These are phyloP conservation scores for Coelopa pilipes DNA, from an alignment of 2,888 invertebrate genomes.

Conservation along the genomic window DNA sequence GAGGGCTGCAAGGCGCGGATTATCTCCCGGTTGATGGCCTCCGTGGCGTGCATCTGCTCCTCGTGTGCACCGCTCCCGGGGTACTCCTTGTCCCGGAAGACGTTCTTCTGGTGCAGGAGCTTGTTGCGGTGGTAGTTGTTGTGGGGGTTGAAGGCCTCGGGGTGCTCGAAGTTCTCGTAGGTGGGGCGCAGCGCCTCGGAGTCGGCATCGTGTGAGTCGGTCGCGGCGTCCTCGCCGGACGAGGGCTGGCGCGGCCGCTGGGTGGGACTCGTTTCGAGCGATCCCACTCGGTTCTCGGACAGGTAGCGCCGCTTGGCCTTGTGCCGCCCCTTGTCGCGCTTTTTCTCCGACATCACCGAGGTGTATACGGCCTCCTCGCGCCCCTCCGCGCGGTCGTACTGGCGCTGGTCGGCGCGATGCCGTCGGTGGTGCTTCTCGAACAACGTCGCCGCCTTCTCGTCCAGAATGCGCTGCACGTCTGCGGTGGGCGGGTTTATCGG, in stretches of 20 bases:
- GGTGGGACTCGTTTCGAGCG: conserved; percentile 61
- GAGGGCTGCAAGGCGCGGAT: conserved; percentile 57
- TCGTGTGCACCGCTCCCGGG: conserved; percentile 19
- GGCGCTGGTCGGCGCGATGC: conserved; percentile 48
- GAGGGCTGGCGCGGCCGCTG: conserved; percentile 49
- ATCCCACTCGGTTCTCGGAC: conserved; percentile 65
- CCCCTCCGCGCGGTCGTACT: conserved; percentile 60
- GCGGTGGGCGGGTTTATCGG: conserved; percentile 63
- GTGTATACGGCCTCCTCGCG: conserved; percentile 61
- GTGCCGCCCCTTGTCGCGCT: conserved; percentile 55
- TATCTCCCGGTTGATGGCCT: conserved; percentile 63
- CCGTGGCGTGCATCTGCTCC: conserved; percentile 51
- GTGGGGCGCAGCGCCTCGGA: conserved; percentile 54
- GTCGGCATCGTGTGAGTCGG: conserved; percentile 54
- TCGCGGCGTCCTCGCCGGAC: conserved; percentile 58
- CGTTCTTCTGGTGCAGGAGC: conserved; percentile 57
- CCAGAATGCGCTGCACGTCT: conserved; percentile 63
- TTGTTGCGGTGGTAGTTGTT: conserved; percentile 65
- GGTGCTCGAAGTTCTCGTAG: conserved; percentile 58
- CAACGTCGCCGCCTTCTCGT: conserved; percentile 61
- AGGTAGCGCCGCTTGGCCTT: conserved; percentile 63
- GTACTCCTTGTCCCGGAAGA: conserved; percentile 53
- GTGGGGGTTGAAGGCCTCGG: conserved; percentile 63
- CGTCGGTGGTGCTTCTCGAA: conserved; percentile 61
- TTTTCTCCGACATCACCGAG: conserved; percentile 59